Evolutionary conservation across 2,113 vertebrate genomes (phyloP), one percentile per base, ranked within the genome.

Genomic region (Trochalopteron elliotii): DNA sequence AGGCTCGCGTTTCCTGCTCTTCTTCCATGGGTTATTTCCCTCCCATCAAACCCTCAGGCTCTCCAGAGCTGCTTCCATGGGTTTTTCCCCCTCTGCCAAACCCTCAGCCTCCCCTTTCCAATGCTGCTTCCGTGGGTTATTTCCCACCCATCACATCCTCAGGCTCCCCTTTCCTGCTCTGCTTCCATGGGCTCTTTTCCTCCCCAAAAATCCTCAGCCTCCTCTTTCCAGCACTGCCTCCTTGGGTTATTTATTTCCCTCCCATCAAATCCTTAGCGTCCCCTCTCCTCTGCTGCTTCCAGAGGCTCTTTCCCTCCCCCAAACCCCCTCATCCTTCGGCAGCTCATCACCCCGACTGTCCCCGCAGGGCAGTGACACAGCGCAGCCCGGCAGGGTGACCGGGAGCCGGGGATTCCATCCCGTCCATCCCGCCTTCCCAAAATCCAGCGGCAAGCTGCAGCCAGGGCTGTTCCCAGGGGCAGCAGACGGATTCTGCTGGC

Each of bases 151-250:
- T 2, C 2, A 23, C 20, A 28, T 3, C 39, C 17, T n/a, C 23
- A 27, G 1, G 3, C 6, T 57, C 17, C 12, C 30, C 16, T 25
- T 7, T 25, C 50, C 22, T 19, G 30, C 2, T 1, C 18, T 74
- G 9, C 30, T n/a, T 56, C 30, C 52, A 72, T 1, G 39, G 16
- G 33, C 0, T 45, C 0, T 17, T 47, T 35, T 20, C 19, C 7
- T 19, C 4, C 27, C 28, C 12, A 1, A 3, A 64, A 23, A 14
- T 5, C 7, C 49, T 27, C 49, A 15, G 14, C 1, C 25, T 44
- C 23, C 2, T 12, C 2, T 18, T 1, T 31, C 52, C 28, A 11
- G 52, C 1, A 6, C 39, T 35, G 5, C 14, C n/a, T 42, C 37
- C 20, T 24, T 1, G 19, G 20, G 4, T 2, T 39, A 39, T 39